Conservation (phyloP, 2,888 invertebrate species). For the Calameuta idolon region DNA sequence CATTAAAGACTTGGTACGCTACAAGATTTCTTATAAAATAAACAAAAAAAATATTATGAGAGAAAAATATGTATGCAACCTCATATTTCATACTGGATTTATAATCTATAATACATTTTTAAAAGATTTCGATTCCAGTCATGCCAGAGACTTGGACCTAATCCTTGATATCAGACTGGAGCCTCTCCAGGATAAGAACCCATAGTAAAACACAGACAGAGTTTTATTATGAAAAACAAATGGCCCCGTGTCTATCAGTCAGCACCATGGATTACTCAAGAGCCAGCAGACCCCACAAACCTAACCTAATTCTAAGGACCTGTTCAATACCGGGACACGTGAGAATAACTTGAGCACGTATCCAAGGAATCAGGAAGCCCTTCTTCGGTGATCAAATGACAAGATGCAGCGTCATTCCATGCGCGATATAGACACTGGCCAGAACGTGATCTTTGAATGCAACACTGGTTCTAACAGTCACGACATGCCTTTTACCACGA, state of each 20-base stretch:
- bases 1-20: too few species aligned
- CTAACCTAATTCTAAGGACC: background rate
- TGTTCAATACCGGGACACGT: background rate
- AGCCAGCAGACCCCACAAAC: background rate
- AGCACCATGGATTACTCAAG: constrained; percentile 26
- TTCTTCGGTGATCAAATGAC: background rate
- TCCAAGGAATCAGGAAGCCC: background rate
- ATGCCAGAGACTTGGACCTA: background rate
- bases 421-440: background rate
- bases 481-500: background rate
- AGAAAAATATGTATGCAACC: background rate
- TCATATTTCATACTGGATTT: background rate
- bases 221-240: constrained; percentile 32
- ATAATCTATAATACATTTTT: background rate
- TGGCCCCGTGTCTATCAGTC: constrained; percentile 29
- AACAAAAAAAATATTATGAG: too few species aligned
- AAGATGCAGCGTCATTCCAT: background rate
- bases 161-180: background rate
- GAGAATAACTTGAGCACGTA: background rate
- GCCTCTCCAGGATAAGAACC: background rate
- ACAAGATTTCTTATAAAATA: too few species aligned
- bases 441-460: constrained; percentile 2
- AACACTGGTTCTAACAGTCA: constrained; percentile 4
- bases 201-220: constrained; percentile 12
- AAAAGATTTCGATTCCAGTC: background rate